Conservation (phyloP, 2,113 vertebrate species). For the Gasterosteus aculeatus region DNA sequence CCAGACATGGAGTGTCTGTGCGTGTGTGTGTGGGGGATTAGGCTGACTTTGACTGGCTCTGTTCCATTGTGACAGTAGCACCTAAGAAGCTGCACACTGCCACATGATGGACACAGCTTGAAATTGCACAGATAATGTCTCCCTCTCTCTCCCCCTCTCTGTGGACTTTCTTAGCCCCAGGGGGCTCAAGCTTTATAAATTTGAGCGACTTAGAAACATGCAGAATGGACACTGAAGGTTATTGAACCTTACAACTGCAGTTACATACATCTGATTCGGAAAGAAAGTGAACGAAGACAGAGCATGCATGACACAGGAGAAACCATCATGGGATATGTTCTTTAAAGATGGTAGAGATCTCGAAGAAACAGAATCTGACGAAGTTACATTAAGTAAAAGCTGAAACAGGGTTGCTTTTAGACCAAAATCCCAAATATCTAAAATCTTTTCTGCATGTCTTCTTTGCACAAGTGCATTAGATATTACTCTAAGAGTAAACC, state of each 20-base stretch:
- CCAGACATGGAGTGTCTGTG: conserved; percentile 63
- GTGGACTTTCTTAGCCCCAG: conserved; percentile 45
- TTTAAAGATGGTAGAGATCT: background rate
- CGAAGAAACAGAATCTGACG: background rate
- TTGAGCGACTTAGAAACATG: conserved; percentile 57
- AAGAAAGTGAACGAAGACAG: background rate
- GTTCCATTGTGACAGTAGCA: conserved; percentile 69
- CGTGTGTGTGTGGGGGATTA: conserved; percentile 59
- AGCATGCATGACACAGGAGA: conserved; percentile 6
- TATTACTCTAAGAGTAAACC: conserved; percentile 12
- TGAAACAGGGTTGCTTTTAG: background rate
- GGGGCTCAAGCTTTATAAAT: conserved; percentile 53
- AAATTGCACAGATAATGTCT: conserved; percentile 73
- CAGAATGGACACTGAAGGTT: conserved; percentile 53
- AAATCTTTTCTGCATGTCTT: conserved; percentile 18
- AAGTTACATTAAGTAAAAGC: background rate
- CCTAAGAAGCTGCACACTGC: conserved; percentile 78
- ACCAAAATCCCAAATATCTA: background rate
- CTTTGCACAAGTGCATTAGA: conserved; percentile 18
- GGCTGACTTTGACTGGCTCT: conserved; percentile 72
- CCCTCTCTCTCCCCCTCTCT: conserved; percentile 8
- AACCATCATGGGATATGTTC: background rate
- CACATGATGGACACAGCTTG: conserved; percentile 76
- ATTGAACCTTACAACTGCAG: conserved; percentile 37
- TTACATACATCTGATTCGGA: conserved; percentile 28